Evolutionary conservation across 92 coral and sea anemone genomes (phyloP), one percentile per base, ranked within the genome.

Genomic region (Bergia sp.): DNA sequence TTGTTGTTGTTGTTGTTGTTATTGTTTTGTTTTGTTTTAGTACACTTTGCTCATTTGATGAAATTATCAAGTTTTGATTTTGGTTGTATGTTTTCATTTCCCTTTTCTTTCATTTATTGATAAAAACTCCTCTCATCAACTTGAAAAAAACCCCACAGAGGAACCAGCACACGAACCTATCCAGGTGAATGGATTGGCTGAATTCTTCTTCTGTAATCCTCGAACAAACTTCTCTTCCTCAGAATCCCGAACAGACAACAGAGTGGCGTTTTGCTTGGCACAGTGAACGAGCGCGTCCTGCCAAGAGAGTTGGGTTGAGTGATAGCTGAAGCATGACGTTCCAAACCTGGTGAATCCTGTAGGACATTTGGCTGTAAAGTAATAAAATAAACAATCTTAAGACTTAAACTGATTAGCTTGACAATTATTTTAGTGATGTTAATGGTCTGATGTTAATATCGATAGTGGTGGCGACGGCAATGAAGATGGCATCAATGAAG

Each of bases 281-380:
- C 98, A 95, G 11, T 66, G 89, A 21, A 78, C 79, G 58, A 95
- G 89, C 0, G 98, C 98, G 58, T 95, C 93, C 55, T 95, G 94
- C 98, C 98, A 95, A 50, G 93, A 90, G 91, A 89, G 92, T n/a
- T 82, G 91, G 64, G 90, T 76, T 9, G 92, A 84, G 80, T 92
- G 92, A 65, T 91, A 93, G 79, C 91, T 92, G 92, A 95, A 93
- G 82, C 98, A 95, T n/a, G 95, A 93, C 11, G 98, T 92, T 0
- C 86, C 94, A 81, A 88, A 90, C 11, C 98, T 93, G 55, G 92
- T 79, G 77, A 85, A 95, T 5, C 96, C 98, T 5, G 88, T 20
- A 5, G 98, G 91, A 81, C 98, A 95, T 15, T 88, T 88, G 37
- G 98, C 98, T 95, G 86, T 7, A 82, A 80, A 40, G 57, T 0